These are phyloP conservation scores for Diogma glabrata DNA, from an alignment of 2,888 invertebrate genomes.

Conservation along the genomic window DNA sequence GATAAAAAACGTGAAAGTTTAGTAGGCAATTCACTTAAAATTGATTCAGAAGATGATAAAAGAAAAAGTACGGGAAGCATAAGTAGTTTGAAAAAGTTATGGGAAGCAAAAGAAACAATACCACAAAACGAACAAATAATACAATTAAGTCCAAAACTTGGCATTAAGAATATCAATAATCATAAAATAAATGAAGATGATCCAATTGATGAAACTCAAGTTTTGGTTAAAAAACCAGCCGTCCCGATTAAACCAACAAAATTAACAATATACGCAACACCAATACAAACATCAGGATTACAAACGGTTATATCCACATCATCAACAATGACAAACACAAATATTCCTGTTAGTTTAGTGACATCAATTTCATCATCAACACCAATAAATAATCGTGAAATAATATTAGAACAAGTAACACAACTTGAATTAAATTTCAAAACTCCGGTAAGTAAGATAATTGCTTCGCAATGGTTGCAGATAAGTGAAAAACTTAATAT, in stretches of 20 bases:
- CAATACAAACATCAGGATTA: slow-evolving; percentile 33
- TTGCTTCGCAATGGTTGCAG: slow-evolving; percentile 63
- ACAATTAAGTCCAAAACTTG: slow-evolving; percentile 54
- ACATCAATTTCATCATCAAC: slow-evolving; percentile 14
- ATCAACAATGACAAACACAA: slow-evolving; percentile 39
- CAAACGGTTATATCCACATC: slow-evolving; percentile 31
- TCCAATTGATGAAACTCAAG: slow-evolving; percentile 17
- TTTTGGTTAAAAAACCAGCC: slow-evolving; percentile 45
- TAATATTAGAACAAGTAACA: slow-evolving; percentile 53
- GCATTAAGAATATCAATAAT: slow-evolving; percentile 37
- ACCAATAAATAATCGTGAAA: slow-evolving; percentile 41
- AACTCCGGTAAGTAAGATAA: slow-evolving; percentile 38
- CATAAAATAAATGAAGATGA: slow-evolving; percentile 18
- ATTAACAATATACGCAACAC: slow-evolving; percentile 67
- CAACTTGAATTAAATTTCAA: slow-evolving; percentile 52
- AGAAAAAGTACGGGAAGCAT: slow-evolving; percentile 86
- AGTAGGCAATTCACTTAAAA: slow-evolving; percentile 32
- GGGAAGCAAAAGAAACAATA: slow-evolving; percentile 68
- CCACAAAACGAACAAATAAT: slow-evolving; percentile 35
- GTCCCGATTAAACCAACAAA: slow-evolving; percentile 58
- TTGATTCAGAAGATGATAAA: slow-evolving; percentile 60
- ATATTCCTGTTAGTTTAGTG: no score
- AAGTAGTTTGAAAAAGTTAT: slow-evolving; percentile 80
- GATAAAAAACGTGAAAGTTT: slow-evolving; percentile 37
- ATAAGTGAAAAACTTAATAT: slow-evolving; percentile 70